Conservation (phyloP, 2,888 invertebrate species). For the Ptilodon capucinus region DNA sequence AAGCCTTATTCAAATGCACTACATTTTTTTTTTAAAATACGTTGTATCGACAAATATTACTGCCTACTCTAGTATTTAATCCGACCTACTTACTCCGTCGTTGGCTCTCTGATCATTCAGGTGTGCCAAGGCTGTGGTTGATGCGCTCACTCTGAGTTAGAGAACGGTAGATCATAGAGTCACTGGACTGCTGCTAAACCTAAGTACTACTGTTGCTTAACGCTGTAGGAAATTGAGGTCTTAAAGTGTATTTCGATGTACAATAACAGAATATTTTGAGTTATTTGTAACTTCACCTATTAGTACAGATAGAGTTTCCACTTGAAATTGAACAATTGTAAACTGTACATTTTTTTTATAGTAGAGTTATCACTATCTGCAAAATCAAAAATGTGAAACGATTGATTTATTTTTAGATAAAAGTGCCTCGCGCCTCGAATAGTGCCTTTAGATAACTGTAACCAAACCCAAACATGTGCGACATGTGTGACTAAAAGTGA, state of each 20-base stretch:
- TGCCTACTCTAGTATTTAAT: constrained; percentile 24
- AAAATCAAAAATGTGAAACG: too few species aligned
- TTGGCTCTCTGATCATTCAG: constrained; percentile 39
- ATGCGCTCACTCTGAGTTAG: constrained; percentile 54
- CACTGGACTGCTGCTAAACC: constrained; percentile 31
- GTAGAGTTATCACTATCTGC: too few species aligned
- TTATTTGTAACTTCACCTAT: constrained; percentile 2
- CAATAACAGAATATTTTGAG: neutral
- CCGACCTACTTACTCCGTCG: constrained; percentile 43
- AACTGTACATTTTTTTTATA: too few species aligned
- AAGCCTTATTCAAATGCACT: too few species aligned
- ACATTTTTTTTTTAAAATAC: too few species aligned
- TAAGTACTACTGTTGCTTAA: constrained; percentile 30
- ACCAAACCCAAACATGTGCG: too few species aligned
- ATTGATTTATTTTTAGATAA: too few species aligned
- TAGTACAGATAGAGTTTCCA: neutral
- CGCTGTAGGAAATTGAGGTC: constrained; percentile 17
- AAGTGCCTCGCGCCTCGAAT: too few species aligned
- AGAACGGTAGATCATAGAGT: constrained; percentile 52
- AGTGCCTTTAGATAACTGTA: too few species aligned
- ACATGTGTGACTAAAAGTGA: too few species aligned
- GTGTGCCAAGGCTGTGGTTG: constrained; percentile 71
- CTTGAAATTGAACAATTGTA: neutral
- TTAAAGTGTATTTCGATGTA: constrained; percentile 3
- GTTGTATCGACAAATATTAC: too few species aligned